Evolutionary conservation across 2,113 vertebrate genomes (phyloP).

Genomic region (Lutjanus erythropterus): DNA sequence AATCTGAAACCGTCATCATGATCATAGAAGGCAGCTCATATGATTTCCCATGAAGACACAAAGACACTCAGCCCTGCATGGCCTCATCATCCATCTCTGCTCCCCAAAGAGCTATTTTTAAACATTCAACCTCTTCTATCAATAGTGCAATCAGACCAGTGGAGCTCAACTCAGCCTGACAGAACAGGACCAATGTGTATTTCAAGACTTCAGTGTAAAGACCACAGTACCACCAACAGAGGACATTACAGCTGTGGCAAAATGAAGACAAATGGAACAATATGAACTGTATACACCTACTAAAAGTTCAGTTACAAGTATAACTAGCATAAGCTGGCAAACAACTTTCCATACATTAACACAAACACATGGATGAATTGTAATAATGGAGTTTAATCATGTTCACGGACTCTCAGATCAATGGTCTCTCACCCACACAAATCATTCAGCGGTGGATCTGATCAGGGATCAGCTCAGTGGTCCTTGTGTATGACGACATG

Average conservation of each 20-base stretch:
- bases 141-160: conserved; percentile 50
- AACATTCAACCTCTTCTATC: conserved; percentile 64
- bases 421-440: no score
- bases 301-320: no score
- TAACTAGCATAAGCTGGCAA: no score
- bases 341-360: no score
- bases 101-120: conserved; percentile 48
- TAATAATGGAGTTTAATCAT: no score
- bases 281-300: neutral
- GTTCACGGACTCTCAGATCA: no score
- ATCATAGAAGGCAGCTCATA: neutral
- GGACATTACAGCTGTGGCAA: neutral
- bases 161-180: neutral
- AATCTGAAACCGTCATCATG: neutral
- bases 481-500: no score
- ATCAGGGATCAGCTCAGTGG: neutral
- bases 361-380: no score
- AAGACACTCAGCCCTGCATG: neutral
- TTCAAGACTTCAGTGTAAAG: conserved; percentile 6
- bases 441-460: neutral
- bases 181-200: neutral
- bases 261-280: neutral
- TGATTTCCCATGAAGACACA: neutral
- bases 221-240: neutral
- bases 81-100: conserved; percentile 42